Conservation (phyloP, 2,797 vertebrate species). For the Periophthalmus magnuspinnatus region DNA sequence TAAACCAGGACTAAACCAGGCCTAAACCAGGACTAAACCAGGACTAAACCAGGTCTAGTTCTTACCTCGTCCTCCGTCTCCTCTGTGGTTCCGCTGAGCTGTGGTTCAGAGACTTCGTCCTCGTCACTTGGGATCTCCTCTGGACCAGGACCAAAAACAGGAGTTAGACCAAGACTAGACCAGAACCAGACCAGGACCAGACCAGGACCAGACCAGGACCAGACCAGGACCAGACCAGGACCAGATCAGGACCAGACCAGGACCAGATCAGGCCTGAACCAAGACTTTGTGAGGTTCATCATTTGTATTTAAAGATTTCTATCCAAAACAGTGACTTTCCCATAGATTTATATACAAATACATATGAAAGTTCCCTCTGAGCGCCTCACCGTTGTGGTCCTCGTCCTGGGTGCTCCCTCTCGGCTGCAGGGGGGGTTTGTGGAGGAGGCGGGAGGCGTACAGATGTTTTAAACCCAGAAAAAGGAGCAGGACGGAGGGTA, state of each 20-base stretch:
- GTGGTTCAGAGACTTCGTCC: constrained; percentile 83
- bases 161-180: not conserved
- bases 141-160: constrained; percentile 47
- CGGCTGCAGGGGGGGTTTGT: constrained; percentile 79
- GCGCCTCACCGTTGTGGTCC: constrained; percentile 88
- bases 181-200: not conserved
- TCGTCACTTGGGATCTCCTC: constrained; percentile 97
- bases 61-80: constrained; percentile 80
- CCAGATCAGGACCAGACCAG: constrained; percentile 4
- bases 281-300: not conserved
- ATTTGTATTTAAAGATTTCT: too few species aligned
- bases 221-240: not conserved
- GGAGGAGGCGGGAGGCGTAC: constrained; percentile 84
- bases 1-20: too few species aligned
- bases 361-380: too few species aligned
- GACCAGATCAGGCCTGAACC: not conserved
- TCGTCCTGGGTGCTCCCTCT: constrained; percentile 76
- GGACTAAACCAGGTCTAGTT: too few species aligned
- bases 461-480: constrained; percentile 95
- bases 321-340: too few species aligned
- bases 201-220: not conserved
- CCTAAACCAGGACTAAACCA: too few species aligned
- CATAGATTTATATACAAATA: too few species aligned
- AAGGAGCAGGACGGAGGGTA: constrained; percentile 92
- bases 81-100: constrained; percentile 57